These are phyloP conservation scores for Tympanuchus pallidicinctus DNA, from an alignment of 2,113 vertebrate genomes.

Conservation along the genomic window DNA sequence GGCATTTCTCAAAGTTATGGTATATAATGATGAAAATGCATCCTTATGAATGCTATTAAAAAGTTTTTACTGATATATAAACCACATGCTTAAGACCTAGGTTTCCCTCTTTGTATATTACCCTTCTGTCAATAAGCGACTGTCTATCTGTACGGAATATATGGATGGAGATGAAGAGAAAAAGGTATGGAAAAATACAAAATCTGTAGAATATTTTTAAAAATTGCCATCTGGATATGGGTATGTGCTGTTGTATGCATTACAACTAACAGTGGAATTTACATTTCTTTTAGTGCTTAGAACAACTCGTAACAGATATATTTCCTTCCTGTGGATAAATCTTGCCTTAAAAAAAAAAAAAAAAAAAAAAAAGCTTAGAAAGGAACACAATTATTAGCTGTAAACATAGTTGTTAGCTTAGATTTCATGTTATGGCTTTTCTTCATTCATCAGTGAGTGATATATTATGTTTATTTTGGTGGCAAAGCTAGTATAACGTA, in stretches of 20 bases:
- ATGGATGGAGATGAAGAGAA: rapidly evolving
- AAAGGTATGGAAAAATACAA: not conserved
- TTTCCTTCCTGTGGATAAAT: not conserved
- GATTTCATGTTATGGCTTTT: not conserved
- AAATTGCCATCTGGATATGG: not conserved
- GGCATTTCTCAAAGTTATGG: not conserved
- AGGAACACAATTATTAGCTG: not conserved
- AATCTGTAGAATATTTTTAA: not conserved
- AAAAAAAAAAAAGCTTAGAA: not conserved
- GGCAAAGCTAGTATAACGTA: not conserved
- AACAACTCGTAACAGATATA: not conserved
- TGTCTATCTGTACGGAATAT: too few relatives aligned
- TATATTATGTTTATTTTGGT: not conserved
- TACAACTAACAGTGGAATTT: not conserved
- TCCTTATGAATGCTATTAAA: not conserved
- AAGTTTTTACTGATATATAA: not conserved
- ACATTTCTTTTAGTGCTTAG: not conserved
- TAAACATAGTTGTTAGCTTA: not conserved
- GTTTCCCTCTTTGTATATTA: not conserved
- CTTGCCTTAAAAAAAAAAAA: not conserved
- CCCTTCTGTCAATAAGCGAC: not conserved
- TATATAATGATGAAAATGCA: not conserved
- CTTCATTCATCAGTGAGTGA: not conserved
- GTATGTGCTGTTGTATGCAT: not conserved
- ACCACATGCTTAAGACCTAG: not conserved